These are phyloP conservation scores for Menidia beryllina DNA, from an alignment of 2,113 vertebrate species.

Conservation along the genomic window DNA sequence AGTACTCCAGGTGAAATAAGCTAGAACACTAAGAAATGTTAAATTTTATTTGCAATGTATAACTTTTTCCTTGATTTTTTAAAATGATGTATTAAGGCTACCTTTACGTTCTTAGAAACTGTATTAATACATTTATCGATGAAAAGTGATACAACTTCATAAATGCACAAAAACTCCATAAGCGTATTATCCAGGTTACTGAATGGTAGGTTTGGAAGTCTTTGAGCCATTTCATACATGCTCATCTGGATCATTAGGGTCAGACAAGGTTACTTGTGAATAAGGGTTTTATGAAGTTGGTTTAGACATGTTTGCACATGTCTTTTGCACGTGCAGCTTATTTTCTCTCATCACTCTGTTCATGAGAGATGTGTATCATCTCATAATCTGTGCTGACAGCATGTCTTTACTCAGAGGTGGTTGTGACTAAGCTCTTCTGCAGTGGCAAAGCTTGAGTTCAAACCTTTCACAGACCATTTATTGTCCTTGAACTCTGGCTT, in stretches of 20 bases:
- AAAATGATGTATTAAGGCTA: too few relatives aligned
- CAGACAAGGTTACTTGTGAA: constrained; percentile 6
- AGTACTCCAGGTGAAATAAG: too few relatives aligned
- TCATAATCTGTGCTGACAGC: constrained; percentile 30
- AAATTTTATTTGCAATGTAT: too few relatives aligned
- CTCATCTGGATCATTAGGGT: constrained; percentile 1
- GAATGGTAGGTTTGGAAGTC: background rate
- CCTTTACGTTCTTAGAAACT: too few relatives aligned
- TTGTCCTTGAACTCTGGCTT: constrained; percentile 35
- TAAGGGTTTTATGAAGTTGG: constrained; percentile 1
- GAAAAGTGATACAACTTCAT: too few relatives aligned
- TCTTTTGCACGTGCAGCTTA: constrained; percentile 3
- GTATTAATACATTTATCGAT: too few relatives aligned
- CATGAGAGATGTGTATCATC: constrained; percentile 14
- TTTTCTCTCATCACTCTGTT: constrained; percentile 26
- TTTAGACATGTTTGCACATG: constrained; percentile 1
- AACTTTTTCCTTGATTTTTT: too few relatives aligned
- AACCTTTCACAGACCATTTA: background rate
- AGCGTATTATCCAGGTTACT: too few relatives aligned
- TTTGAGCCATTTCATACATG: background rate
- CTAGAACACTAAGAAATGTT: too few relatives aligned
- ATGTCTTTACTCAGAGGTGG: constrained; percentile 11
- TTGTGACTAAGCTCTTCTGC: constrained; percentile 11
- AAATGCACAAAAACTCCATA: too few relatives aligned
- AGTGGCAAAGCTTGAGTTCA: background rate